These are phyloP conservation scores for Urosaurus nigricauda DNA, from an alignment of 2,797 vertebrate species.

Conservation along the genomic window DNA sequence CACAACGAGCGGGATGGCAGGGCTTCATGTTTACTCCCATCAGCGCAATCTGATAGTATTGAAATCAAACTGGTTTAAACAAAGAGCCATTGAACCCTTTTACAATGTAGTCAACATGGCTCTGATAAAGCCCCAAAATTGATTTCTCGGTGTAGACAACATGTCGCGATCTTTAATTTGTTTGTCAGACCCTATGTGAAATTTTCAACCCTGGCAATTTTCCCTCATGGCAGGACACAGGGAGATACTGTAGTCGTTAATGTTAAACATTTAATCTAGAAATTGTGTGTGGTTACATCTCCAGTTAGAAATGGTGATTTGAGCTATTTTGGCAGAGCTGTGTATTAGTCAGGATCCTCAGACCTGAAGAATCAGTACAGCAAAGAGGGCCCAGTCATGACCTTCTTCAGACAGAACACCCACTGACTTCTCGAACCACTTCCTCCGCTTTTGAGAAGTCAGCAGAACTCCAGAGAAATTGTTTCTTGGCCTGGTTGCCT, in stretches of 20 bases:
- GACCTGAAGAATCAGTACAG: not conserved
- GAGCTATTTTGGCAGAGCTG: constrained; percentile 29
- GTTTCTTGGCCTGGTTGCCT: constrained; percentile 3
- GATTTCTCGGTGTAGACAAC: constrained; percentile 69
- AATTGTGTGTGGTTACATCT: constrained; percentile 47
- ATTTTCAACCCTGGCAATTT: constrained; percentile 59
- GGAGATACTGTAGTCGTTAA: constrained; percentile 4
- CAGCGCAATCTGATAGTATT: constrained; percentile 66
- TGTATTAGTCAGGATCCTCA: constrained; percentile 18
- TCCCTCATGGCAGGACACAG: constrained; percentile 52
- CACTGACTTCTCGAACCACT: constrained; percentile 1
- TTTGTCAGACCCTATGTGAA: constrained; percentile 65
- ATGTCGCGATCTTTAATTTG: constrained; percentile 71
- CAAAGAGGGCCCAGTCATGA: not conserved
- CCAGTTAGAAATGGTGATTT: constrained; percentile 43
- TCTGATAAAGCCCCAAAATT: constrained; percentile 66
- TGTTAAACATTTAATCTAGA: constrained; percentile 47
- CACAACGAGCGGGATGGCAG: constrained; percentile 60
- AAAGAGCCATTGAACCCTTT: constrained; percentile 65
- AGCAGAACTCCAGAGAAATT: constrained; percentile 19
- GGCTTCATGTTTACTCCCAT: constrained; percentile 69
- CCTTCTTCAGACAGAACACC: constrained; percentile 37
- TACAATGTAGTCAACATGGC: constrained; percentile 53
- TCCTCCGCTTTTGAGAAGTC: constrained; percentile 25
- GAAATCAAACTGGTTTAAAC: constrained; percentile 72